Conservation (phyloP, 1,140 invertebrate species). For the Littorina saxatilis region DNA sequence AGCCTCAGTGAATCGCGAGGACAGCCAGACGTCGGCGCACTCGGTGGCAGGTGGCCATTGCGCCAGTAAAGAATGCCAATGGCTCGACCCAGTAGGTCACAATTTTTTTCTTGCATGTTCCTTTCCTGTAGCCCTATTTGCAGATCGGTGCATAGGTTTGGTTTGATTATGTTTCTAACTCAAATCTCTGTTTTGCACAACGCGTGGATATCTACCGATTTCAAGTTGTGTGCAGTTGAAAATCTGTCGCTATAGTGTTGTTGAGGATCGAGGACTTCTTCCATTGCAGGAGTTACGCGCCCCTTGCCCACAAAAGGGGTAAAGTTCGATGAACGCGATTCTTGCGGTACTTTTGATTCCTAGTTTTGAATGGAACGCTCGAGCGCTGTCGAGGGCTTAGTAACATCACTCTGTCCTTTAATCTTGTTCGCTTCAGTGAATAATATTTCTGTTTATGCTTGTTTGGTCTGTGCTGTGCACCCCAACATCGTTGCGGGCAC, state of each 20-base stretch:
- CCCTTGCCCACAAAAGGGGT: background rate
- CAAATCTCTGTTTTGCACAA: background rate
- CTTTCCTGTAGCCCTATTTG: background rate
- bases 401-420: background rate
- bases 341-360: background rate
- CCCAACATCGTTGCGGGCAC: too few species aligned
- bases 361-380: background rate
- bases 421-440: background rate
- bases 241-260: background rate
- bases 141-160: background rate
- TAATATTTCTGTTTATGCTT: background rate
- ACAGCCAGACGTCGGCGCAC: slow-evolving; percentile 17
- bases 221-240: background rate
- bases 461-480: too few species aligned
- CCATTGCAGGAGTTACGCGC: slow-evolving; percentile 29
- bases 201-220: background rate
- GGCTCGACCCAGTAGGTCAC: slow-evolving; percentile 41
- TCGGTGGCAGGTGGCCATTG: slow-evolving; percentile 38
- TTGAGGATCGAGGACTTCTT: too few species aligned
- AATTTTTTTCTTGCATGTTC: slow-evolving; percentile 25
- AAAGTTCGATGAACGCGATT: slow-evolving; percentile 27
- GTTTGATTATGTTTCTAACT: background rate
- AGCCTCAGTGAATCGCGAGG: slow-evolving; percentile 23
- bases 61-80: slow-evolving; percentile 38
- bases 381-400: slow-evolving; percentile 5